Evolutionary conservation across 2,797 vertebrate species (phyloP), one percentile per base, ranked within the genome.

Genomic region (Anguilla marmorata): DNA sequence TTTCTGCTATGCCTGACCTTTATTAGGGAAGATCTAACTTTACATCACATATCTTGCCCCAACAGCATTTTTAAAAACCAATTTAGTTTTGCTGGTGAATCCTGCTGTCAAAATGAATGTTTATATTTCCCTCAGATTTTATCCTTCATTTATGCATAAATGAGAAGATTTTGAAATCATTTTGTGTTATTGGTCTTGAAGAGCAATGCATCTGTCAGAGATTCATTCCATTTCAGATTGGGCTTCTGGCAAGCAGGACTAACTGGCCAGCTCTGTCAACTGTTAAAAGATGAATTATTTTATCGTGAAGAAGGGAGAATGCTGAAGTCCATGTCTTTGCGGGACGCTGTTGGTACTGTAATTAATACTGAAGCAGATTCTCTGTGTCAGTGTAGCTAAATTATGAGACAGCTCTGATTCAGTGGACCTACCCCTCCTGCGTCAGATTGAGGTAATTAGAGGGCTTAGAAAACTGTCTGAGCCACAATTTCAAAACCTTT

Each of bases 391-490:
- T 84, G 79, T 21, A 79, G 69, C 69, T 80, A 72, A 37, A 89
- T 88, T 89, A 91, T 87, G 87, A 90, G 89, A 90, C 86, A 85
- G 90, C 91, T 92, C 92, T 30, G 63, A 52, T 91, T 90, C 90
- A 89, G 90, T 79, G 91, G 90, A 87, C 93, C 91, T 89, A 88
- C 91, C 91, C 89, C 89, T 85, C 54, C 88, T 72, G 95, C 94
- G 95, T 96, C 96, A 96, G 89, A 88, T 91, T 92, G 93, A 94
- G 92, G 91, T 96, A 95, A 96, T 96, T 95, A 94, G 92, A 92
- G 95, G 95, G 94, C 94, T 91, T 79, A 54, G 85, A 89, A 52
- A 89, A 86, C 91, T 91, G 89, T 89, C 90, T 94, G 92, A 90
- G 72, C 90, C 91, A 92, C 92, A 92, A 91, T 90, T 92, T 89